Conservation (phyloP, 2,888 invertebrate species). For the Willowsia nigromaculata region DNA sequence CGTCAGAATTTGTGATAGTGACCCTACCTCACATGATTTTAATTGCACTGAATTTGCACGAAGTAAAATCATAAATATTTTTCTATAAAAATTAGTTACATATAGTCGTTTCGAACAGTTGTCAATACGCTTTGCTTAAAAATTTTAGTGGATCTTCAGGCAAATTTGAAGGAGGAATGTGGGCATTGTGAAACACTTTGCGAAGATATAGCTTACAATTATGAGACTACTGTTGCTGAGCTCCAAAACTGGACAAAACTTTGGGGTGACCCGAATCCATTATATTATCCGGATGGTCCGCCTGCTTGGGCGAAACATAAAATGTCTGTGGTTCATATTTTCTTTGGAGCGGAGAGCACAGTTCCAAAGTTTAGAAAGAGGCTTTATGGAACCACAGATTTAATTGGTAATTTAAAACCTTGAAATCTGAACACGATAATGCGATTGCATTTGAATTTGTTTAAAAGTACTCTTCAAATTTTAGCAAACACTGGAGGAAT, state of each 20-base stretch:
- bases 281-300: background rate
- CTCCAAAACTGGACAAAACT: conserved; percentile 2
- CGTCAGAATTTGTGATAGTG: conserved; percentile 32
- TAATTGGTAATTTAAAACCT: conserved; percentile 36
- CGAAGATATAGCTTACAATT: conserved; percentile 68
- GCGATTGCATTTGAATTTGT: background rate
- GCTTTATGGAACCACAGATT: conserved; percentile 47
- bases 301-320: conserved; percentile 26
- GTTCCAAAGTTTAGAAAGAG: conserved; percentile 50
- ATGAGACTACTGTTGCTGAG: conserved; percentile 46
- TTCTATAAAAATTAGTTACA: too few relatives aligned
- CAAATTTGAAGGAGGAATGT: conserved; percentile 49
- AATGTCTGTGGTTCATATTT: conserved; percentile 56
- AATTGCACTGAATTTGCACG: background rate
- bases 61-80: background rate
- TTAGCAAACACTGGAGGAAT: conserved; percentile 64
- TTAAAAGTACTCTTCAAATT: too few relatives aligned
- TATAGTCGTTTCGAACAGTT: too few relatives aligned
- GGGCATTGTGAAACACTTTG: conserved; percentile 63
- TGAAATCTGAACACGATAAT: background rate
- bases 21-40: background rate
- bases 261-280: conserved; percentile 39
- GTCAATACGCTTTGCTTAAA: background rate
- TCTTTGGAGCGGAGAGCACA: conserved; percentile 47
- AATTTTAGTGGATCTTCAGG: conserved; percentile 35